A percentile compares a stretch with the other conserved stretches of the same genome.
These are phyloP conservation scores for Hylia prasina DNA, from an alignment of 2,113 vertebrate genomes.

Conservation along the genomic window DNA sequence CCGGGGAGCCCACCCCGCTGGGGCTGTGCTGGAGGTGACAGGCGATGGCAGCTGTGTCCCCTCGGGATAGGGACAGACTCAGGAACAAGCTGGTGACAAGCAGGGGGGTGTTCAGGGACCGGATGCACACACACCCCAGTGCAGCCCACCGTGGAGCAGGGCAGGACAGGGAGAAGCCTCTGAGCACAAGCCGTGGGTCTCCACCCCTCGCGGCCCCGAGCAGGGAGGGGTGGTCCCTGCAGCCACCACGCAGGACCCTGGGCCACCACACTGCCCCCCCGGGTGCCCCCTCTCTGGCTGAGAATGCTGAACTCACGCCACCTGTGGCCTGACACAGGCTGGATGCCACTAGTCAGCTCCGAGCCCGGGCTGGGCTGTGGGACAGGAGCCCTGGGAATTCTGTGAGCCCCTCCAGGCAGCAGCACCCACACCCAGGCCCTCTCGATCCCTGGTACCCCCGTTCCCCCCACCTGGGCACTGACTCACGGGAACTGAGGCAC, in stretches of 20 bases:
- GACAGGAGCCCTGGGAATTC: accelerated
- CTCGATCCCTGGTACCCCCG: accelerated
- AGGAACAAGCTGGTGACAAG: neutral
- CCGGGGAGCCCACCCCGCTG: accelerated
- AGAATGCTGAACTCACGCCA: neutral
- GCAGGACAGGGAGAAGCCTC: neutral
- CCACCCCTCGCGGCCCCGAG: accelerated
- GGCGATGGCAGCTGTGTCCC: neutral
- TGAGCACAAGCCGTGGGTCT: neutral
- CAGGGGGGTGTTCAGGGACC: accelerated
- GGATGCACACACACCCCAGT: neutral
- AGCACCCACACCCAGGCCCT: neutral
- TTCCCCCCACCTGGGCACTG: neutral
- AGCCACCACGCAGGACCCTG: neutral
- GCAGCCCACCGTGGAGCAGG: neutral
- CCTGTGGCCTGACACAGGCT: neutral
- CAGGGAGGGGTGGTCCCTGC: neutral
- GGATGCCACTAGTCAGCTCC: neutral
- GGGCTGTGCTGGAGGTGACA: neutral
- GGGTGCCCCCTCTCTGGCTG: neutral
- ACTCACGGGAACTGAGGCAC: accelerated
- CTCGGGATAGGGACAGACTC: neutral
- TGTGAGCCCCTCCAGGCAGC: neutral
- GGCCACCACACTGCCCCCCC: neutral
- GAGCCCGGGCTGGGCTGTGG: accelerated